These are phyloP conservation scores for Cyrtonyx montezumae DNA, from an alignment of 2,113 vertebrate species.

Conservation along the genomic window DNA sequence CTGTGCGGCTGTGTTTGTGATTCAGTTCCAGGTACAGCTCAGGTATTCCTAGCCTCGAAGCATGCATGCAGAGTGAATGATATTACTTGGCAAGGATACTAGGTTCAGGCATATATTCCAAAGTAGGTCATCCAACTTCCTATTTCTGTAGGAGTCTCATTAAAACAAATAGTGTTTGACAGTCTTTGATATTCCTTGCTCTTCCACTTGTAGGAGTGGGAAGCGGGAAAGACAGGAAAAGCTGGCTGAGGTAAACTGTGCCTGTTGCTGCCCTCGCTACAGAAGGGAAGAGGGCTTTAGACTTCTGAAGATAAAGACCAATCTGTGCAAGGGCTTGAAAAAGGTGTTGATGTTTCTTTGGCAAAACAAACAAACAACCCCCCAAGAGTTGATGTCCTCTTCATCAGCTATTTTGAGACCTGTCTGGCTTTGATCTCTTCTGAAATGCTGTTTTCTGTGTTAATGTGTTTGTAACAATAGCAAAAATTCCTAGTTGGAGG, in stretches of 20 bases:
- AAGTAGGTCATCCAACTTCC: background rate
- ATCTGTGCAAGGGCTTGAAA: background rate
- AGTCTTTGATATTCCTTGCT: rapidly evolving
- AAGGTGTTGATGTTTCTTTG: background rate
- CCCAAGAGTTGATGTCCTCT: background rate
- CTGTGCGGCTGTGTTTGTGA: background rate
- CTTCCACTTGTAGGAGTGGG: rapidly evolving
- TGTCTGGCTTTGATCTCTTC: background rate
- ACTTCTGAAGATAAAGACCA: background rate
- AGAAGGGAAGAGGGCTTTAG: background rate
- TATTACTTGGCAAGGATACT: too few species aligned
- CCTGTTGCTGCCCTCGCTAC: rapidly evolving
- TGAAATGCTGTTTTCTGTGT: background rate
- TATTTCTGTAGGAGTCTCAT: too few species aligned
- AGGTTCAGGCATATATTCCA: background rate
- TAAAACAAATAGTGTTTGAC: rapidly evolving
- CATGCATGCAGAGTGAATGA: rapidly evolving
- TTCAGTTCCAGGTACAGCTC: background rate
- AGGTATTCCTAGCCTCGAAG: background rate
- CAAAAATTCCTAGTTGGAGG: background rate
- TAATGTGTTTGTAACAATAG: rapidly evolving
- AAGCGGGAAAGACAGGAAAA: background rate
- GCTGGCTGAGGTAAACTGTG: rapidly evolving
- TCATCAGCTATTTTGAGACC: background rate
- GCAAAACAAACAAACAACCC: background rate